A percentile compares a stretch with the other conserved stretches of the same genome.
Conservation (phyloP, 2,888 invertebrate species). For the Nymphalis c-album region DNA sequence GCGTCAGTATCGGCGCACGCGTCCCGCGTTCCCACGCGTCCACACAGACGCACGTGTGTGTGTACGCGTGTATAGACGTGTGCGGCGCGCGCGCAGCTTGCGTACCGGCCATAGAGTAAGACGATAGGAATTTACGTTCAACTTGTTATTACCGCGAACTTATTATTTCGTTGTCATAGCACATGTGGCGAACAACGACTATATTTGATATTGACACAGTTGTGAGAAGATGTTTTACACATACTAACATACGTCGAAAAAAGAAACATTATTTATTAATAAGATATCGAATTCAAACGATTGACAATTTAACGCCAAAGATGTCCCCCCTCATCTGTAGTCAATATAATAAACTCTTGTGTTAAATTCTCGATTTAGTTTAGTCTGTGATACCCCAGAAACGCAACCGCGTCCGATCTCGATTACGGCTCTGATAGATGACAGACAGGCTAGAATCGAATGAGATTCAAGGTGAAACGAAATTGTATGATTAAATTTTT, state of each 20-base stretch:
- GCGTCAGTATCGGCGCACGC: slow-evolving; percentile 76
- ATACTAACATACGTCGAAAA: too few relatives aligned
- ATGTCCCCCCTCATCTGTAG: not conserved
- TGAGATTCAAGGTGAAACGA: slow-evolving; percentile 56
- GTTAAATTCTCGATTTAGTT: slow-evolving; percentile 10
- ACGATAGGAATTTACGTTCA: slow-evolving; percentile 41
- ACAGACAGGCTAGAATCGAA: slow-evolving; percentile 48
- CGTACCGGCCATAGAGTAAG: slow-evolving; percentile 42
- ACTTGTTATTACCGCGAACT: slow-evolving; percentile 22
- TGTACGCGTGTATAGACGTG: slow-evolving; percentile 57
- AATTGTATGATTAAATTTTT: slow-evolving; percentile 34
- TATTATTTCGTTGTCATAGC: slow-evolving; percentile 9
- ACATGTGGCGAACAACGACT: not conserved
- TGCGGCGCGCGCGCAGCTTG: slow-evolving; percentile 66
- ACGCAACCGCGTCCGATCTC: slow-evolving; percentile 62
- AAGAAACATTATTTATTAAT: too few relatives aligned
- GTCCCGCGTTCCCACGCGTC: slow-evolving; percentile 77
- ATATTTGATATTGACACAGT: not conserved
- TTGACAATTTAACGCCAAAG: not conserved
- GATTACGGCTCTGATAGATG: slow-evolving; percentile 47
- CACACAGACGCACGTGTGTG: slow-evolving; percentile 51
- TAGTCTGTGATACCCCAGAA: slow-evolving; percentile 53
- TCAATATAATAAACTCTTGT: not conserved
- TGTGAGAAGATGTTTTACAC: not conserved
- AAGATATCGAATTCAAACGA: too few relatives aligned